A percentile compares a stretch with the other conserved stretches of the same genome.
Evolutionary conservation across 2,113 vertebrate species (phyloP).

Genomic region (Passer domesticus): DNA sequence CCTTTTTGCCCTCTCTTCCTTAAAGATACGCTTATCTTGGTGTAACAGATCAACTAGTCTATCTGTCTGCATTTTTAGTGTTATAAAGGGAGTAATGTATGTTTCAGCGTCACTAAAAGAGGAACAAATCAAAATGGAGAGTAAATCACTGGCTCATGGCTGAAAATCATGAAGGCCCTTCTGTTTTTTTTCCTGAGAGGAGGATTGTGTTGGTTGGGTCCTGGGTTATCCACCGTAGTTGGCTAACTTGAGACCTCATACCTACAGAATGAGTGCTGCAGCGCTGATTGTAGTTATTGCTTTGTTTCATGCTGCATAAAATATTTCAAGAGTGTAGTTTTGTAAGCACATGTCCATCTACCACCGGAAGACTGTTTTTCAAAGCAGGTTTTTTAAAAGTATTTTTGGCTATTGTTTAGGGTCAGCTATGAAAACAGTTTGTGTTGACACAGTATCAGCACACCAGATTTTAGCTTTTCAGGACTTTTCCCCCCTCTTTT

Average conservation of each 20-base stretch:
- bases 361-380: neutral
- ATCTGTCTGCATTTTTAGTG: neutral
- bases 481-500: accelerated
- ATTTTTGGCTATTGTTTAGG: neutral
- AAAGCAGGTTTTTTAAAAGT: neutral
- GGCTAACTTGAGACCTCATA: neutral
- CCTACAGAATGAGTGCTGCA: neutral
- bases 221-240: neutral
- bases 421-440: neutral
- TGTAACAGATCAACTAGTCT: neutral
- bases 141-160: neutral
- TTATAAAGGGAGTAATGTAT: neutral
- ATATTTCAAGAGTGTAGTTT: neutral
- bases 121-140: neutral
- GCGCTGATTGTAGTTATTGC: neutral
- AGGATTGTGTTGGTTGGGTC: neutral
- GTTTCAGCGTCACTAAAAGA: neutral
- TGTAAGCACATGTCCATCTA: neutral
- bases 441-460: neutral
- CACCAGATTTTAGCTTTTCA: neutral
- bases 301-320: neutral
- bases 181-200: neutral
- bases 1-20: too few relatives aligned
- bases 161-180: neutral
- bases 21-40: neutral